Base-by-base conservation (phyloP, 2,113 vertebrate species). In the Perca schrenkii region DNA sequence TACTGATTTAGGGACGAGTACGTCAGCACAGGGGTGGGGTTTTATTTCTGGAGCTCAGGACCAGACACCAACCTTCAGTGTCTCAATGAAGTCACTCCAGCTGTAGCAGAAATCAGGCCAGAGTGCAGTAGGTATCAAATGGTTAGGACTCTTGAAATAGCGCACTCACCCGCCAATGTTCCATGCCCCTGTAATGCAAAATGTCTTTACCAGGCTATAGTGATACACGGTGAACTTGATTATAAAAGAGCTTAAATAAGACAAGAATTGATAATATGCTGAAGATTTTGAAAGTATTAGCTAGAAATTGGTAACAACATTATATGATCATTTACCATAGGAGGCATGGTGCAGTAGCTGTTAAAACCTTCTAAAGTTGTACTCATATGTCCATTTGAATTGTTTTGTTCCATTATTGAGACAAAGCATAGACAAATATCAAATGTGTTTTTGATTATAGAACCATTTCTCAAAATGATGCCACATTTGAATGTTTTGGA, bases 21-120 rank as follows among this genome's bases (percentile, higher is more conserved):
- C 4, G 57, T 58, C 76, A 8, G 56, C 61, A n/a, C 52, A 43
- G 46, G 76, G 70, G 63, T 73, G 77, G 43, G 63, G 46, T 58
- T 61, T 84, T 92, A 92, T 94, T 93, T 91, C 84, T 87, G 71
- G 86, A 82, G 63, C 47, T 77, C 47, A 17, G 56, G 79, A 78
- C 34, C 63, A 80, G 85, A 83, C 79, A 56, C 70, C 70, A 74
- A 72, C 85, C 68, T 60, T 75, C 50, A 64, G 53, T 74, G 67
- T 74, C 63, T 87, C 80, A 84, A 85, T 88, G 82, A 88, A 74
- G 86, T 90, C 86, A 88, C 77, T 86, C 78, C 85, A 88, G 85
- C 82, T 81, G 88, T 65, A 61, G 68, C 64, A 47, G 79, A 86
- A 91, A 88, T 84, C 47, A 83, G 76, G 85, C 63, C 79, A 79